Conservation (phyloP, 2,113 vertebrate genomes). For the Mobula hypostoma region DNA sequence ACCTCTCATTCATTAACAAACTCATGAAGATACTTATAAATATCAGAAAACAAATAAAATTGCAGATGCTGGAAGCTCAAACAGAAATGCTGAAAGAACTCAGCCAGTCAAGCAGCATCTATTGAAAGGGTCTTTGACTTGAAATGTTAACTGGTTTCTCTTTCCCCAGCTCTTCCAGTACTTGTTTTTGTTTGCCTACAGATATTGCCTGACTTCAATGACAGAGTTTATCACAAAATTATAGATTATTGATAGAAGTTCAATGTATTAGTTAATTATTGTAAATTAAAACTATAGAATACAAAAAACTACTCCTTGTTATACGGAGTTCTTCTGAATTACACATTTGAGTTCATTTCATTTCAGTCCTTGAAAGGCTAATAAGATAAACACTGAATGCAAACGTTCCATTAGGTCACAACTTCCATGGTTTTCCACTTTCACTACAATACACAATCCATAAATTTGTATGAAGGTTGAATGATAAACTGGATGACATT, state of each 20-base stretch:
- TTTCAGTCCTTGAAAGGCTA: not conserved
- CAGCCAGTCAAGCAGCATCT: too few relatives aligned
- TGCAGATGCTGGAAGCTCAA: too few relatives aligned
- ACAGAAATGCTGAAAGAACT: too few relatives aligned
- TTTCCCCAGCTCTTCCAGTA: too few relatives aligned
- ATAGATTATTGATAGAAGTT: not conserved
- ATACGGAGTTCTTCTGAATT: not conserved
- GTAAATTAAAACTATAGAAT: not conserved
- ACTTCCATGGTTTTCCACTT: not conserved
- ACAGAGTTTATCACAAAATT: not conserved
- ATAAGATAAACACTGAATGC: not conserved
- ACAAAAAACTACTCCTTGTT: not conserved
- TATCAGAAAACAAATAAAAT: not conserved
- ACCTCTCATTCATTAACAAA: not conserved
- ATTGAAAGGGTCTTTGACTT: too few relatives aligned
- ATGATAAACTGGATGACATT: slow-evolving; percentile 8
- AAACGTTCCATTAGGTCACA: not conserved
- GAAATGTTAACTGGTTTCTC: too few relatives aligned
- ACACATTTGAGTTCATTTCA: not conserved
- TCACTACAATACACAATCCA: not conserved
- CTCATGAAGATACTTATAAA: not conserved
- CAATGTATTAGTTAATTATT: not conserved
- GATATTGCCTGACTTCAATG: not conserved
- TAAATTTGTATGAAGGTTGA: not conserved
- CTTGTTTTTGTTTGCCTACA: too few relatives aligned